Evolutionary conservation across 1,140 invertebrate species (phyloP).

Genomic region (Sycophaga agraensis): DNA sequence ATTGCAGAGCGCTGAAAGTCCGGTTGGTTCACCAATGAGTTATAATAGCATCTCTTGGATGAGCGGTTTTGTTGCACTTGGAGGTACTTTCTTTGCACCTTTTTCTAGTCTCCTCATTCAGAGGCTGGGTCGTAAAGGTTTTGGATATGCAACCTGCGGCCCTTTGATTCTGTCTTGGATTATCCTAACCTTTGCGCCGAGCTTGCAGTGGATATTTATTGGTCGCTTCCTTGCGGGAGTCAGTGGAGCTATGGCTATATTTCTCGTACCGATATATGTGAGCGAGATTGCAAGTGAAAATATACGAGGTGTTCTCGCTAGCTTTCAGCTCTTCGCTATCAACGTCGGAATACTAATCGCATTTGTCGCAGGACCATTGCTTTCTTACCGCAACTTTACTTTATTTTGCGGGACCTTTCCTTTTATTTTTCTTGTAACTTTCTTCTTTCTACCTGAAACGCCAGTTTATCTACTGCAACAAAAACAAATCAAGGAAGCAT

Average conservation of each 20-base stretch:
- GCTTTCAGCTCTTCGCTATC: constrained; percentile 56
- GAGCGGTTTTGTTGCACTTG: constrained; percentile 47
- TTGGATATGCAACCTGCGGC: constrained; percentile 40
- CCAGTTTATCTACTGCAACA: constrained; percentile 55
- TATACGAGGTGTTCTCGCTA: constrained; percentile 62
- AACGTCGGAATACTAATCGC: constrained; percentile 62
- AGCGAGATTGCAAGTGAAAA: constrained; percentile 61
- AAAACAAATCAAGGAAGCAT: constrained; percentile 43
- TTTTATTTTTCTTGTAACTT: constrained; percentile 51
- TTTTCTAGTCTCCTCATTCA: constrained; percentile 44
- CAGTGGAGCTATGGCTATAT: constrained; percentile 54
- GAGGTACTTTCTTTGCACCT: constrained; percentile 42
- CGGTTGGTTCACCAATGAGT: constrained; percentile 48
- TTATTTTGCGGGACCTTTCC: constrained; percentile 51
- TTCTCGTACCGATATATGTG: constrained; percentile 61
- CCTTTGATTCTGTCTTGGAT: constrained; percentile 45
- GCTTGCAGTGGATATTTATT: constrained; percentile 39
- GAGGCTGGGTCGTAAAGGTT: constrained; percentile 48
- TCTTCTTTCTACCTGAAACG: constrained; percentile 64
- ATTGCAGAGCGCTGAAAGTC: constrained; percentile 48
- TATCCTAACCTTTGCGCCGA: constrained; percentile 45
- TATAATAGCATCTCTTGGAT: constrained; percentile 56
- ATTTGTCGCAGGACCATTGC: constrained; percentile 60
- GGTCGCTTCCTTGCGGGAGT: constrained; percentile 55
- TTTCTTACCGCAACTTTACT: constrained; percentile 56